Evolutionary conservation across 2,113 vertebrate species (phyloP).

Genomic region (Microcebus lehilahytsara): DNA sequence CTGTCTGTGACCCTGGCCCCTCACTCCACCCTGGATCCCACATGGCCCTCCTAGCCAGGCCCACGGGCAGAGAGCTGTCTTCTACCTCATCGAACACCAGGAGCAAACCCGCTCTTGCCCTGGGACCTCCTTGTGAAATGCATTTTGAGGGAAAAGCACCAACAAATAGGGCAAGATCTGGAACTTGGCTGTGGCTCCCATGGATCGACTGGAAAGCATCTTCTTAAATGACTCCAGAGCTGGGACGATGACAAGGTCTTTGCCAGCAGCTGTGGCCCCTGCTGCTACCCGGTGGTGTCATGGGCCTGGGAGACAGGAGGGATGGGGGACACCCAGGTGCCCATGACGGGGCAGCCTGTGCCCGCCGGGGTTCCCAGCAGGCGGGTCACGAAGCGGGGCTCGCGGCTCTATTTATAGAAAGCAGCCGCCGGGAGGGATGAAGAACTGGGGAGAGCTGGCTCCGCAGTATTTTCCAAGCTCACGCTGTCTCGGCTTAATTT

Average conservation of each 20-base stretch:
- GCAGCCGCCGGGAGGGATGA: background rate
- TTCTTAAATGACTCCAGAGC: background rate
- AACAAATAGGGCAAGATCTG: background rate
- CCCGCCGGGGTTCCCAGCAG: background rate
- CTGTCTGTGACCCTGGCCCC: background rate
- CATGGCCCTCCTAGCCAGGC: background rate
- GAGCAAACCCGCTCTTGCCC: background rate
- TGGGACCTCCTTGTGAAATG: background rate
- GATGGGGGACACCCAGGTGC: background rate
- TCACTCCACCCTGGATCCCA: background rate
- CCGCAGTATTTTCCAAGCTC: constrained; percentile 70
- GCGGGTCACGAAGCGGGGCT: background rate
- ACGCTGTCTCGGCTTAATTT: constrained; percentile 69
- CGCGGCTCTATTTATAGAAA: constrained; percentile 67
- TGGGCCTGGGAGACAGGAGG: background rate
- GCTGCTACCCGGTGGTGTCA: background rate
- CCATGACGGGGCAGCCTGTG: background rate
- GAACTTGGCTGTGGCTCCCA: background rate
- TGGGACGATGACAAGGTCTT: background rate
- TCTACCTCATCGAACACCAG: background rate
- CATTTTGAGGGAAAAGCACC: background rate
- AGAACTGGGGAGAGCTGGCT: constrained; percentile 1
- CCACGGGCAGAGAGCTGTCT: background rate
- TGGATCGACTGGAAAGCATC: background rate
- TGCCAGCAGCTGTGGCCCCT: background rate